phyloP scores from a whole-genome alignment of 2,888 invertebrate species.

The Epistrophe eligans region DNA sequence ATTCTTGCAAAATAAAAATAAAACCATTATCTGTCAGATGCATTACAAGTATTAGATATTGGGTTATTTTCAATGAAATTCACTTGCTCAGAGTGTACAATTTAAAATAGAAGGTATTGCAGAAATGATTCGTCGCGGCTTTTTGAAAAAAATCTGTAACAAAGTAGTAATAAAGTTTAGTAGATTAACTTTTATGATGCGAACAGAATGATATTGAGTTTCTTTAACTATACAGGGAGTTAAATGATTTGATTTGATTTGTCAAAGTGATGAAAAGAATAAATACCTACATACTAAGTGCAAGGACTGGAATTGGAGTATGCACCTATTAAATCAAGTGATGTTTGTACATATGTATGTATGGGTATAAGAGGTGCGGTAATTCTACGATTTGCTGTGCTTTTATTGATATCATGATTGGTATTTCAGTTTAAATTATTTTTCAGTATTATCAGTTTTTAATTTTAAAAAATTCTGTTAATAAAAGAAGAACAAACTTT shows the following conservation, averaged over 20 bases:
- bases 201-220: neutral
- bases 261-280: neutral
- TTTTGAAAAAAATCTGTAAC: constrained; percentile 39
- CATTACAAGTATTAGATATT: constrained; percentile 26
- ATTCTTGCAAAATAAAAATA: constrained; percentile 28
- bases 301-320: too few relatives aligned
- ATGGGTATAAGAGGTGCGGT: too few relatives aligned
- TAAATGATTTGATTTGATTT: neutral
- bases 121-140: constrained; percentile 46
- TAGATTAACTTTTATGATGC: constrained; percentile 57
- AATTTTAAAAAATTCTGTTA: too few relatives aligned
- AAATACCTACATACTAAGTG: too few relatives aligned
- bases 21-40: constrained; percentile 58
- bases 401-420: too few relatives aligned
- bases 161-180: constrained; percentile 55
- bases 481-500: too few relatives aligned
- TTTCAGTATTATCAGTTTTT: too few relatives aligned
- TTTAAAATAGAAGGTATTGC: constrained; percentile 20
- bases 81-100: constrained; percentile 9
- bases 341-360: too few relatives aligned
- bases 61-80: constrained; percentile 18
- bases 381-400: too few relatives aligned
- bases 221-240: neutral
- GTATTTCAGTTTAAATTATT: too few relatives aligned
- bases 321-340: too few relatives aligned